Evolutionary conservation across 2,888 invertebrate genomes (phyloP).

Genomic region (Lamproptera curius): DNA sequence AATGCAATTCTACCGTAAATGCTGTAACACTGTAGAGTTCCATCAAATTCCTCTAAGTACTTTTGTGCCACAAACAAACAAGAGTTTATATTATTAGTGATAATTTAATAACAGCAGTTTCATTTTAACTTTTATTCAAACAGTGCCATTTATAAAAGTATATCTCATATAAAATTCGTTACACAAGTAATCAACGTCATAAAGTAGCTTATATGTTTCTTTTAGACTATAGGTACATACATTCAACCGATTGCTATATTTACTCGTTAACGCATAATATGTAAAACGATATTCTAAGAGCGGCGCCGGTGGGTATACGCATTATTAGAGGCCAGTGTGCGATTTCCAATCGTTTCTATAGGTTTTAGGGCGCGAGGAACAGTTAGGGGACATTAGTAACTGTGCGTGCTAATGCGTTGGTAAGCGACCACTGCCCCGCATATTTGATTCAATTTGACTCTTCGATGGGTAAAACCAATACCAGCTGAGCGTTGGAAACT

Average conservation of each 20-base stretch:
- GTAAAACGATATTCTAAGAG: constrained; percentile 16
- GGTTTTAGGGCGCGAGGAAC: constrained; percentile 11
- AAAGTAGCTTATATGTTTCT: no score
- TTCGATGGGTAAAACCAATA: background rate
- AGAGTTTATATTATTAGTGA: no score
- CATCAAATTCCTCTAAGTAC: no score
- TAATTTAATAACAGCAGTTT: no score
- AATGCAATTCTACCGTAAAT: no score
- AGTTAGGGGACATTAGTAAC: constrained; percentile 2
- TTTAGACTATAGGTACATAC: no score
- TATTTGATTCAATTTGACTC: background rate
- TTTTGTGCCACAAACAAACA: no score
- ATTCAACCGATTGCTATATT: constrained; percentile 6
- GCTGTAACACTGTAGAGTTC: no score
- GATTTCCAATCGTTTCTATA: background rate
- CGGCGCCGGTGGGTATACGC: constrained; percentile 15
- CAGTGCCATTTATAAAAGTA: no score
- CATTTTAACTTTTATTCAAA: no score
- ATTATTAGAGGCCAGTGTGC: constrained; percentile 19
- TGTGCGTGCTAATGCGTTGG: background rate
- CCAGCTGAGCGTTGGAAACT: background rate
- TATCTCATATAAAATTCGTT: no score
- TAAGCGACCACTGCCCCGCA: background rate
- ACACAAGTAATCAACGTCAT: no score
- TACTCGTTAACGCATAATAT: constrained; percentile 12